Conservation (phyloP, 1,140 invertebrate species). For the Achroia grisella region DNA sequence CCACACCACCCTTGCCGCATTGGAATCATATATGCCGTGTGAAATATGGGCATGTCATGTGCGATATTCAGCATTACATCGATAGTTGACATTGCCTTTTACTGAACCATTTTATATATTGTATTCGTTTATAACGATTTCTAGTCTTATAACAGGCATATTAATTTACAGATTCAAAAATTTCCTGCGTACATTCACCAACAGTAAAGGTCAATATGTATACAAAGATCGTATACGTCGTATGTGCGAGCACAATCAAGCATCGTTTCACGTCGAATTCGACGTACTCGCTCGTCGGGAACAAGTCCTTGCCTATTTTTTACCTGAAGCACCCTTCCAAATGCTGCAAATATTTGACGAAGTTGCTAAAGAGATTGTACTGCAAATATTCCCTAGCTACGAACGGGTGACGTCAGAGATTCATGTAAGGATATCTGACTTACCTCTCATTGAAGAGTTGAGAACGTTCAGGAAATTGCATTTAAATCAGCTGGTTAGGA, state of each 20-base stretch:
- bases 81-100: too few relatives aligned
- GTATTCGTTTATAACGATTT: too few relatives aligned
- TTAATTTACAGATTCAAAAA: constrained; percentile 84
- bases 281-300: constrained; percentile 91
- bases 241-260: constrained; percentile 95
- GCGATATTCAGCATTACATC: too few relatives aligned
- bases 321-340: constrained; percentile 97
- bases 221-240: constrained; percentile 94
- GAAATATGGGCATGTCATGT: too few relatives aligned
- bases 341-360: constrained; percentile 97
- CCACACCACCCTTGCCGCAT: too few relatives aligned
- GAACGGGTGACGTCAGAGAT: constrained; percentile 94
- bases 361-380: constrained; percentile 95
- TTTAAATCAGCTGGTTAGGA: constrained; percentile 94
- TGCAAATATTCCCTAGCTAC: constrained; percentile 97
- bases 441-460: constrained; percentile 97
- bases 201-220: constrained; percentile 89
- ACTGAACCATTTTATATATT: too few relatives aligned
- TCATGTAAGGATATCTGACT: constrained; percentile 94
- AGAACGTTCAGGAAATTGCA: constrained; percentile 96
- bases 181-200: constrained; percentile 93
- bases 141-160: too few relatives aligned
- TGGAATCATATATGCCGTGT: too few relatives aligned
- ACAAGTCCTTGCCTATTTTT: constrained; percentile 95
- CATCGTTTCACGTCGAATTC: constrained; percentile 96